phyloP scores from a whole-genome alignment of 2,888 invertebrate genomes.

The Iphiclides podalirius region DNA sequence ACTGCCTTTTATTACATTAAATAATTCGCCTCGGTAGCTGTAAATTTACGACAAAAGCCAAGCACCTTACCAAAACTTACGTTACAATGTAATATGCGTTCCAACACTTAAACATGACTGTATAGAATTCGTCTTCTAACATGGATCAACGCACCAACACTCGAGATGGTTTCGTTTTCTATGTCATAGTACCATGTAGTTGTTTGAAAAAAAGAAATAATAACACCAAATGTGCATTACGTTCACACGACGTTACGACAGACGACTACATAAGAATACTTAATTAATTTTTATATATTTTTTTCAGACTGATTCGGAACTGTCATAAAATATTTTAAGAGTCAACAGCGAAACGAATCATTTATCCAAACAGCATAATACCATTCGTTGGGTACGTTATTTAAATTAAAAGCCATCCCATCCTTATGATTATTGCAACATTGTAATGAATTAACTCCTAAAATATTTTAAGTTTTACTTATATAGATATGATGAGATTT shows the following conservation, averaged over 20 bases:
- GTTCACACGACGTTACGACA: background rate
- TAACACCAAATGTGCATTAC: slow-evolving; percentile 1
- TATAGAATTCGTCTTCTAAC: slow-evolving; percentile 3
- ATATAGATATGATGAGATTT: background rate
- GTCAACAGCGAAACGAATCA: background rate
- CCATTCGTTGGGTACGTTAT: background rate
- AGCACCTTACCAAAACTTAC: slow-evolving; percentile 3
- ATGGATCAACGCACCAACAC: slow-evolving; percentile 4
- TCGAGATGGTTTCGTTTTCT: too few species aligned
- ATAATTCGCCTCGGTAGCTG: slow-evolving; percentile 4
- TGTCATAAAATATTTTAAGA: slow-evolving; percentile 20
- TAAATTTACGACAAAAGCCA: background rate
- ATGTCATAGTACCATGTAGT: too few species aligned
- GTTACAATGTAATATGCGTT: slow-evolving; percentile 7
- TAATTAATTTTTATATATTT: slow-evolving; percentile 1
- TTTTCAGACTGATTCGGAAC: background rate
- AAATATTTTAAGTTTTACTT: slow-evolving; percentile 16
- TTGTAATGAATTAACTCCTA: slow-evolving; percentile 7
- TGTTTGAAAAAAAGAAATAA: too few species aligned
- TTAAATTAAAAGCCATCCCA: slow-evolving; percentile 6
- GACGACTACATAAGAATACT: slow-evolving; percentile 15
- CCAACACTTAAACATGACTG: slow-evolving; percentile 4
- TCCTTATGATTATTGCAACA: slow-evolving; percentile 1
- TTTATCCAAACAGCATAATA: background rate
- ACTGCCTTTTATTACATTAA: too few species aligned